Evolutionary conservation across 53 echinoderm and acorn worm genomes (phyloP).

Genomic region (Pentamera pediparva): DNA sequence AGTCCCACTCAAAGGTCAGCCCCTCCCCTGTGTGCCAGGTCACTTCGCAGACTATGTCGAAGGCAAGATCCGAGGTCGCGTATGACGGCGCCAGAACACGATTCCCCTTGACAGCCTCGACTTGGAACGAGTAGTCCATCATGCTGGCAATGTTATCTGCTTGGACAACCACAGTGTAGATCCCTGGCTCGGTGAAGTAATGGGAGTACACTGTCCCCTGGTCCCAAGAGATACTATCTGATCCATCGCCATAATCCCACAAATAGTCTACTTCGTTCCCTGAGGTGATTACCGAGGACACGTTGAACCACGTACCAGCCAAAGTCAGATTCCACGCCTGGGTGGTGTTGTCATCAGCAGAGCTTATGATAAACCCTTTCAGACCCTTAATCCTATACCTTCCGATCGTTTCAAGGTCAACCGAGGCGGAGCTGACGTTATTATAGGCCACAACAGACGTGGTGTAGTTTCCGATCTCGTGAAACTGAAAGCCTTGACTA

Average conservation of each 20-base stretch:
- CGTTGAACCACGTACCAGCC: conserved; percentile 69
- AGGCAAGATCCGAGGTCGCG: conserved; percentile 51
- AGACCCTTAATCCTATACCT: conserved; percentile 64
- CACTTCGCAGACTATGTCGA: conserved; percentile 51
- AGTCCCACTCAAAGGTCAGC: conserved; percentile 59
- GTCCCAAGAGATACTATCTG: conserved; percentile 41
- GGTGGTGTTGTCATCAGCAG: conserved; percentile 60
- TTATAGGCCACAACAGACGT: conserved; percentile 61
- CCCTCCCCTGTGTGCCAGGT: conserved; percentile 71
- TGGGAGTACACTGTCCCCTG: conserved; percentile 39
- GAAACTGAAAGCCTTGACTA: conserved; percentile 52
- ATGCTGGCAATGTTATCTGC: conserved; percentile 74
- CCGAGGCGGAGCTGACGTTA: conserved; percentile 46
- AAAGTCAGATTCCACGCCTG: conserved; percentile 60
- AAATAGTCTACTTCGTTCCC: conserved; percentile 64
- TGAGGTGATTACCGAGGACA: conserved; percentile 47
- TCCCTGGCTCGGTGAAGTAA: conserved; percentile 46
- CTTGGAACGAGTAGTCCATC: conserved; percentile 49
- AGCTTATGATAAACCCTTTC: conserved; percentile 41
- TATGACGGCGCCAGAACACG: conserved; percentile 40
- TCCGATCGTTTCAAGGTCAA: conserved; percentile 52
- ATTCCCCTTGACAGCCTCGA: conserved; percentile 65
- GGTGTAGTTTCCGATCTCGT: conserved; percentile 70
- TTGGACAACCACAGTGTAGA: conserved; percentile 49
- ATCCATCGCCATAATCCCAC: conserved; percentile 67